Evolutionary conservation across 1,140 invertebrate genomes (phyloP).

Genomic region (Listronotus oregonensis): DNA sequence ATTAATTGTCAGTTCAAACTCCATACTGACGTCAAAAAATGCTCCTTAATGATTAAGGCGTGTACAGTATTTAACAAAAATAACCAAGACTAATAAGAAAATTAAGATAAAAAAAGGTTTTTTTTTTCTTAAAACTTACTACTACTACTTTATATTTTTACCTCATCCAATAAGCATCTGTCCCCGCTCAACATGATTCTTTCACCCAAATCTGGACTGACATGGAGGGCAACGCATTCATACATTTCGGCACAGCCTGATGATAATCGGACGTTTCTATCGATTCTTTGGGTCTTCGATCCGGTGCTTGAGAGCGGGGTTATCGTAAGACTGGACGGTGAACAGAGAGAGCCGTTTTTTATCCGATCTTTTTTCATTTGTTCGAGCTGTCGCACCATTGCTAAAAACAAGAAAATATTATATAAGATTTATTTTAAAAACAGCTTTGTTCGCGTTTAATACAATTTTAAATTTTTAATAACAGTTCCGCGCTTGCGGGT

Average conservation of each 20-base stretch:
- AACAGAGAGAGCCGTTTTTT: constrained; percentile 62
- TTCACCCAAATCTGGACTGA: constrained; percentile 87
- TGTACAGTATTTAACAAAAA: too few relatives aligned
- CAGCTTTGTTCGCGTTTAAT: too few relatives aligned
- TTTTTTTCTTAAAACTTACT: too few relatives aligned
- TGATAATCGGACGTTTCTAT: constrained; percentile 23
- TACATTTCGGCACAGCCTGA: constrained; percentile 60
- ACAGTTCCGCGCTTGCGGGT: too few relatives aligned
- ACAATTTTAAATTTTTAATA: too few relatives aligned
- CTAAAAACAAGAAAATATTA: constrained; percentile 56
- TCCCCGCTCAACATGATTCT: constrained; percentile 85
- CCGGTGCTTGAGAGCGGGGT: constrained; percentile 41
- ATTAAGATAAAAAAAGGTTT: too few relatives aligned
- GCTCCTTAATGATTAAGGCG: too few relatives aligned
- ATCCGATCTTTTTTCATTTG: constrained; percentile 74
- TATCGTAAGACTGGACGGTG: constrained; percentile 52
- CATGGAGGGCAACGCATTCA: constrained; percentile 85
- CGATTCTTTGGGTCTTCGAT: constrained; percentile 24
- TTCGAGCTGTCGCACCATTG: constrained; percentile 77
- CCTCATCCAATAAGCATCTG: constrained; percentile 75
- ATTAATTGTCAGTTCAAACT: too few relatives aligned
- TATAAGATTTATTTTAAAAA: too few relatives aligned
- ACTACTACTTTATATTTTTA: background rate
- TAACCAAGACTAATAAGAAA: too few relatives aligned
- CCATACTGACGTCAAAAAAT: too few relatives aligned